Evolutionary conservation across 2,113 vertebrate species (phyloP).

Genomic region (Cyprinodon variegatus): DNA sequence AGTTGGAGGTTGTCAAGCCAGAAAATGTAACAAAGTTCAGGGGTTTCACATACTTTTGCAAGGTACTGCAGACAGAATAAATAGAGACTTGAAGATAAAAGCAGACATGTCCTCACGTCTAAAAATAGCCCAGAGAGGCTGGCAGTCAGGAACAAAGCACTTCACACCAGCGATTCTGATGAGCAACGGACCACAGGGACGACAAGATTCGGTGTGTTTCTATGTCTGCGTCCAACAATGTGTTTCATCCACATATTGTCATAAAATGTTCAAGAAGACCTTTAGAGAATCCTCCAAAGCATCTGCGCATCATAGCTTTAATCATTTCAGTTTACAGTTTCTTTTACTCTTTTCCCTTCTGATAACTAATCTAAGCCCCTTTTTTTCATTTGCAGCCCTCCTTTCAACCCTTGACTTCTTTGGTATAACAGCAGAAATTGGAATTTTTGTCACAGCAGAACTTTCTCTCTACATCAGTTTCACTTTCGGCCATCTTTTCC

Average conservation of each 20-base stretch:
- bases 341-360: slow-evolving; percentile 6
- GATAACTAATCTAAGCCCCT: neutral
- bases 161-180: slow-evolving; percentile 72
- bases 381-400: slow-evolving; percentile 7
- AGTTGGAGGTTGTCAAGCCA: neutral
- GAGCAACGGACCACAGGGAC: slow-evolving; percentile 61
- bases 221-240: slow-evolving; percentile 18
- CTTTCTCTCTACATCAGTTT: slow-evolving; percentile 2
- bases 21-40: neutral
- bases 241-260: slow-evolving; percentile 24
- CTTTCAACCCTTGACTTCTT: slow-evolving; percentile 4
- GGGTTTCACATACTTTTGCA: neutral
- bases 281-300: slow-evolving; percentile 54
- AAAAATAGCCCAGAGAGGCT: slow-evolving; percentile 77
- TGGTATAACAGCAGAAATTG: slow-evolving; percentile 9
- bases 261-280: slow-evolving; percentile 19
- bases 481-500: slow-evolving; percentile 15
- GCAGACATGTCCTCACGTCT: slow-evolving; percentile 70
- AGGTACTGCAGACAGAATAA: neutral
- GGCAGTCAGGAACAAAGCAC: slow-evolving; percentile 75
- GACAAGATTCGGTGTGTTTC: slow-evolving; percentile 24
- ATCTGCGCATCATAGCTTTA: slow-evolving; percentile 41
- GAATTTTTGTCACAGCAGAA: slow-evolving; percentile 11
- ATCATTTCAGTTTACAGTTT: slow-evolving; percentile 11
- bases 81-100: slow-evolving; percentile 60